These are phyloP conservation scores for Thamnophis sirtalis DNA, from an alignment of 2,113 vertebrate genomes.

Conservation along the genomic window DNA sequence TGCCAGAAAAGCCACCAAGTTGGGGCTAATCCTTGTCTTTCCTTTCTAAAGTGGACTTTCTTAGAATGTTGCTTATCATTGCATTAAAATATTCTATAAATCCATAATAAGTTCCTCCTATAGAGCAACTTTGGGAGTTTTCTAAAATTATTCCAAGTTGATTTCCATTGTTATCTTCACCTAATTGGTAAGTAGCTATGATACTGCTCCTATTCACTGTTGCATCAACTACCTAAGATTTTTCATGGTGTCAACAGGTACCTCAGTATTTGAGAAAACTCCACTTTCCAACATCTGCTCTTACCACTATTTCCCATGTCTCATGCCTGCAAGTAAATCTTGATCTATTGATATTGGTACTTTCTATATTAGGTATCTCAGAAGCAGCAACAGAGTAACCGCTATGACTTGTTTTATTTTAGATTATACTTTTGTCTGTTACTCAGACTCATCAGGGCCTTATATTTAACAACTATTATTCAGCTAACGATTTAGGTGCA, in stretches of 20 bases:
- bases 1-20: too few relatives aligned
- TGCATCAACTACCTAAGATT: neutral
- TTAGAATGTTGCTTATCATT: too few relatives aligned
- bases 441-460: neutral
- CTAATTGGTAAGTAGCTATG: too few relatives aligned
- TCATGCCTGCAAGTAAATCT: neutral
- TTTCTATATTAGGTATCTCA: neutral
- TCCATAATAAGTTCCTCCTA: neutral
- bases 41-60: too few relatives aligned
- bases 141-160: neutral
- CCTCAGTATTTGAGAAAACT: neutral
- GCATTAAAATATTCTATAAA: neutral
- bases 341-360: neutral
- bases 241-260: neutral
- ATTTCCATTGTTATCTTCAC: neutral
- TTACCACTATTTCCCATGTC: neutral
- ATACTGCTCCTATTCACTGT: neutral
- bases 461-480: neutral
- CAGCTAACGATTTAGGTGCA: neutral
- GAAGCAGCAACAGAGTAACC: neutral
- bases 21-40: too few relatives aligned
- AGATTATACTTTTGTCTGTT: neutral
- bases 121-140: neutral
- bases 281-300: neutral
- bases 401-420: neutral